Base-by-base conservation (phyloP, 2,888 invertebrate genomes). In the Aphodius granarius region DNA sequence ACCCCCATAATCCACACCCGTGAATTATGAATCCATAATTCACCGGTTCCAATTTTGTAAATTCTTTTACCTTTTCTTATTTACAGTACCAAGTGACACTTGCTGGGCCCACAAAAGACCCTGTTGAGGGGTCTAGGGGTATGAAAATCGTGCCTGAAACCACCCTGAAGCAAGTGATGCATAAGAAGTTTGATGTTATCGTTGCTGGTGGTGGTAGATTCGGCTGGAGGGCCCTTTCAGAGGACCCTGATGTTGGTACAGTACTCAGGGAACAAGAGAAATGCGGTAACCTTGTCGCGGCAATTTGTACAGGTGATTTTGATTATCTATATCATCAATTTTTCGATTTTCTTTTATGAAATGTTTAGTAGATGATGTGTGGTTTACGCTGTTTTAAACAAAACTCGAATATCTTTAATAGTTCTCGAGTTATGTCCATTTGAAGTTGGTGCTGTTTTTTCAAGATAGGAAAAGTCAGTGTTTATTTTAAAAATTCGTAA, bases 291-390 rank as follows among this genome's bases (percentile, higher is more conserved):
- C 65, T 81, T 15, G 77, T 81, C 15, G 80, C 81, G 9, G 78
- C 81, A 3, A 81, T 81, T 72, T 81, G 81, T 71, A 81, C 81
- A 5, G 77, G 81, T 81, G 77, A 78, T 77, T 13, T 71, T 17
- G n/a, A 66, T 64, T 16, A 43, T 66, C 13, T 63, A 4, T n/a
- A n/a, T n/a, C n/a, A n/a, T n/a, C n/a, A n/a, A n/a, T n/a, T n/a
- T n/a, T n/a, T n/a, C n/a, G n/a, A n/a, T n/a, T n/a, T n/a, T n/a
- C n/a, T n/a, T n/a, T n/a, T n/a, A n/a, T n/a, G n/a, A n/a, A 5
- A 43, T 43, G 43, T 6, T 43, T 43, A 43, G 13, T 43, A 43
- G 43, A 43, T 3, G 43, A 9, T 43, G 13, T 43, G 43, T 43
- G 13, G 43, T 43, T 43, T 43, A 43, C 6, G 43, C 43, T 13